Base-by-base conservation (phyloP, 1,140 invertebrate species). In the Lamellibrachia luymesi region DNA sequence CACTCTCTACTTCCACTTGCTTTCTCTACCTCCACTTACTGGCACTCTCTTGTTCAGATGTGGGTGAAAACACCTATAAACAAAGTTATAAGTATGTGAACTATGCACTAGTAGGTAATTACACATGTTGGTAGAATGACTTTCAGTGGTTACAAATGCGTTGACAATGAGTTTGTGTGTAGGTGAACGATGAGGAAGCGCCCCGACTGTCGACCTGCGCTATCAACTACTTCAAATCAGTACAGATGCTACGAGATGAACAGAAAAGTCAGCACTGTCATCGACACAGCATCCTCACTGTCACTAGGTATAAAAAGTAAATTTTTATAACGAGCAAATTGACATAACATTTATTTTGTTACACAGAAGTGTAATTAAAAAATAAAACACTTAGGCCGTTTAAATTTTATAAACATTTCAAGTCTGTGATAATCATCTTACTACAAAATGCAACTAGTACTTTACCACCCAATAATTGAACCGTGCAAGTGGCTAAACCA, bases 181-280 rank as follows among this genome's bases (percentile, higher is more conserved):
- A 98, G 98, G 97, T 98, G 91, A 97, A 97, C 95, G 98, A 98
- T 93, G 98, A 98, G 95, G 97, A 98, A 95, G 98, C 98, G 95
- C 98, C 98, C 0, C 97, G 98, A 95, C 96, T 99, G 91, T 97
- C 98, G 22, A 97, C 98, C 94, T 97, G 98, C 1, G 97, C 98
- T 90, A 98, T 98, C 96, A 98, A 98, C 96, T 98, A 99, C 96
- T 98, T 99, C 96, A 97, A 98, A 93, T 97, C 98, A 5, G 98
- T 98, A 93, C 97, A 98, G 96, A 97, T 98, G 93, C 96, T 98
- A 22, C 97, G 97, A 90, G 98, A 97, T 27, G 97, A 97, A 94
- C 97, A 97, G 5, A 96, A 97, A 93, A 97, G 97, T n/a, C 97
- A 97, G 93, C 98, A 98, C 27, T 97, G 98, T 94, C 98, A 98